A percentile compares a stretch with the other conserved stretches of the same genome.
Evolutionary conservation across 2,888 invertebrate genomes (phyloP).

Genomic region (Agrochola lota): DNA sequence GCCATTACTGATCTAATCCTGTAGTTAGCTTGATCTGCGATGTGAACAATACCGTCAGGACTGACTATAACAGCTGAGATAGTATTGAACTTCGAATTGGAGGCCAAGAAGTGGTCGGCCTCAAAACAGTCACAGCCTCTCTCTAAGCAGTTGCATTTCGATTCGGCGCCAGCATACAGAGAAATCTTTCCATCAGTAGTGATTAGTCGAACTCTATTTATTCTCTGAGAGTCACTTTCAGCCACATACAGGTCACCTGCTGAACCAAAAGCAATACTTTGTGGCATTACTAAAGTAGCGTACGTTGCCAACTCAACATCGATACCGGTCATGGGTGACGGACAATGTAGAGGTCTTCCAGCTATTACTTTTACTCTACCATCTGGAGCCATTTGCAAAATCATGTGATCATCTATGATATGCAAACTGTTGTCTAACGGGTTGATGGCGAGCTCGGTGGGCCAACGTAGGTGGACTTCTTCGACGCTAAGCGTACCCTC

Average conservation of each 20-base stretch:
- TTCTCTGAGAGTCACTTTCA: slow-evolving; percentile 98
- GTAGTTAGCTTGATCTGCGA: slow-evolving; percentile 98
- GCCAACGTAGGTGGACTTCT: slow-evolving; percentile 98
- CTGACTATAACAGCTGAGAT: slow-evolving; percentile 98
- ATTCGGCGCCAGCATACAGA: slow-evolving; percentile 98
- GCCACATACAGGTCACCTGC: slow-evolving; percentile 98
- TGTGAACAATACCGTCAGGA: slow-evolving; percentile 98
- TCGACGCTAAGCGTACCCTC: slow-evolving; percentile 97
- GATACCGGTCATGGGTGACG: slow-evolving; percentile 94
- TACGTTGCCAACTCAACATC: slow-evolving; percentile 97
- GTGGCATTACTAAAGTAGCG: slow-evolving; percentile 97
- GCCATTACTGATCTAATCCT: slow-evolving; percentile 97
- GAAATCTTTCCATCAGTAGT: slow-evolving; percentile 98
- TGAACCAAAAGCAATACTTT: slow-evolving; percentile 98
- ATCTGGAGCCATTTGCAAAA: slow-evolving; percentile 97
- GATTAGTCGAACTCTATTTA: slow-evolving; percentile 97
- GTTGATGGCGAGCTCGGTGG: slow-evolving; percentile 98
- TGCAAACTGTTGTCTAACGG: slow-evolving; percentile 98
- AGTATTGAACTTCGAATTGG: slow-evolving; percentile 98
- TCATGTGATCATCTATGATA: slow-evolving; percentile 99
- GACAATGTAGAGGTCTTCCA: slow-evolving; percentile 98
- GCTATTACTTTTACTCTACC: slow-evolving; percentile 97
- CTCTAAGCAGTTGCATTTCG: slow-evolving; percentile 97
- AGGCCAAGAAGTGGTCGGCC: slow-evolving; percentile 97
- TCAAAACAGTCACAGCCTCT: slow-evolving; percentile 98